Percentiles rank a stretch among this genome's conserved stretches.
Conservation (phyloP, 1,140 invertebrate genomes). For the Lutraria rhynchaena region DNA sequence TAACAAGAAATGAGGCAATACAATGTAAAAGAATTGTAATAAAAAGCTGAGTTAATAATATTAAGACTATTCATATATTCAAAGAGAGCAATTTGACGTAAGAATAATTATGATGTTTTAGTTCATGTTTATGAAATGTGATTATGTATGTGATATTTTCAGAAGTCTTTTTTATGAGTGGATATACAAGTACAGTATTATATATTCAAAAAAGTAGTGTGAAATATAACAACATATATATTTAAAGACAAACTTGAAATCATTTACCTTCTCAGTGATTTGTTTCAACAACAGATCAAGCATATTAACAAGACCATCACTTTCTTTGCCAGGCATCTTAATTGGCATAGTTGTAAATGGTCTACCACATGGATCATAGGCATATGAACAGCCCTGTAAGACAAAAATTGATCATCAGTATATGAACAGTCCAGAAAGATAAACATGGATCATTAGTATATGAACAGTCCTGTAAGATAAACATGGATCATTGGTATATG, state of each 20-base stretch:
- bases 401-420: too few species aligned
- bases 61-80: not conserved
- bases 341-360: conserved; percentile 80
- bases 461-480: too few species aligned
- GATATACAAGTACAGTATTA: too few species aligned
- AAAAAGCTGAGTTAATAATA: not conserved
- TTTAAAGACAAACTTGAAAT: too few species aligned
- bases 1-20: not conserved
- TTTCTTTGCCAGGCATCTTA: conserved; percentile 61
- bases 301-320: conserved; percentile 74
- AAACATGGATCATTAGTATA: not conserved
- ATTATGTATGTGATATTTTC: too few species aligned
- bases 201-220: too few species aligned
- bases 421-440: not conserved
- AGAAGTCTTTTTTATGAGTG: too few species aligned
- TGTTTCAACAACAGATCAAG: conserved; percentile 77
- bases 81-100: too few species aligned
- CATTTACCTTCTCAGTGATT: conserved; percentile 75
- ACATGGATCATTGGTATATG: too few species aligned
- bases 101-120: too few species aligned
- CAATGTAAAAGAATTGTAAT: not conserved
- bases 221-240: too few species aligned
- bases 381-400: conserved; percentile 79
- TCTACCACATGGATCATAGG: conserved; percentile 81
- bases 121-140: too few species aligned